Evolutionary conservation across 2,888 invertebrate species (phyloP).

Genomic region (Drosophila merina): DNA sequence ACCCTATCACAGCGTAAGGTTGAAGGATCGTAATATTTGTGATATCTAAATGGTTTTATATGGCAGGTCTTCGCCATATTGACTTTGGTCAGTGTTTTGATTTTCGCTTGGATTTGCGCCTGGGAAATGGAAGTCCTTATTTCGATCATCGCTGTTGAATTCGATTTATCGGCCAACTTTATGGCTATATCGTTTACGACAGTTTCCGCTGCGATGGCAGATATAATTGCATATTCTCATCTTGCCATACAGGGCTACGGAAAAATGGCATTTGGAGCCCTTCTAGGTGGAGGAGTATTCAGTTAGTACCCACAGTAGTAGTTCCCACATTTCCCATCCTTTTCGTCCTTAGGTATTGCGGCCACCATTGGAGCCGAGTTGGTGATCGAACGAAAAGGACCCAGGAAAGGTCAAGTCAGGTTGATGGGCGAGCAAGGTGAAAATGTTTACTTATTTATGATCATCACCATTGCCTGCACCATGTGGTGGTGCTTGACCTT

Average conservation of each 20-base stretch:
- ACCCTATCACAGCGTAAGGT: constrained; percentile 42
- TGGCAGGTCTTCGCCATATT: constrained; percentile 37
- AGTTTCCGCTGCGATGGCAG: constrained; percentile 25
- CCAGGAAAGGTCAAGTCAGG: constrained; percentile 31
- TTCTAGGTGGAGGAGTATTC: constrained; percentile 39
- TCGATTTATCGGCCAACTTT: constrained; percentile 40
- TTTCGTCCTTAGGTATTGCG: constrained; percentile 29
- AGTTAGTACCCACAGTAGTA: constrained; percentile 28
- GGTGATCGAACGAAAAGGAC: neutral
- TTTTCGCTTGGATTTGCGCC: constrained; percentile 23
- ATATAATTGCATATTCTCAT: constrained; percentile 45
- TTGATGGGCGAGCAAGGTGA: constrained; percentile 43
- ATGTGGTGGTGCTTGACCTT: constrained; percentile 45
- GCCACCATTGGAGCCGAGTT: constrained; percentile 24
- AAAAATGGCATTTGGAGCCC: constrained; percentile 58
- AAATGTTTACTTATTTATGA: constrained; percentile 38
- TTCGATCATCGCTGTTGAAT: constrained; percentile 39
- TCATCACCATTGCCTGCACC: constrained; percentile 9
- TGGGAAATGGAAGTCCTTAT: constrained; percentile 53
- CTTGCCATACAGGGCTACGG: constrained; percentile 54
- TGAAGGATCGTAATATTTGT: neutral
- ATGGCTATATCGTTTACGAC: constrained; percentile 37
- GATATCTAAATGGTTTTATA: neutral
- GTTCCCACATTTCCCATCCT: neutral
- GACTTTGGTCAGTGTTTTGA: constrained; percentile 23